Base-by-base conservation (phyloP, 2,888 invertebrate species). In the Drymonia ruficornis region DNA sequence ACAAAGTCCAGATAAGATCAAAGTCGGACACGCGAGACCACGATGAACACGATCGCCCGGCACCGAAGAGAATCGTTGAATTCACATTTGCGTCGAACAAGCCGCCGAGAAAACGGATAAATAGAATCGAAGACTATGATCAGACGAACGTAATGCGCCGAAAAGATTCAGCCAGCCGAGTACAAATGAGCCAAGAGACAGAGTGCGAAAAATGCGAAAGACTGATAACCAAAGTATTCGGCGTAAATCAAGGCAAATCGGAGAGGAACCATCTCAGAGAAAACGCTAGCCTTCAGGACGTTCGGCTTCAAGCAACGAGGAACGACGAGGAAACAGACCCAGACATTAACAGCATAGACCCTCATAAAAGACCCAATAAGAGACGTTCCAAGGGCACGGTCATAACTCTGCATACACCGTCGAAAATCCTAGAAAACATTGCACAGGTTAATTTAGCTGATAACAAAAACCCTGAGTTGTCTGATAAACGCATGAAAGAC, bases 211-310 rank as follows among this genome's bases (percentile, higher is more conserved):
- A 65, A 61, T 72, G 74, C 45, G 57, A 66, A 28, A 65, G 50
- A 55, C 38, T 74, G 7, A 70, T 74, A 42, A 59, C 65, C 0
- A 31, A 73, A 56, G 62, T 67, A 11, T 76, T 78, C 55, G 72
- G 70, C 0, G 55, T 50, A 16, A 18, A 60, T 2, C 13, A 23
- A 0, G 40, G 16, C 2, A 23, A 8, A 15, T 13, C n/a, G 1
- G 19, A 43, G 8, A n/a, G 13, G 8, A 11, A 45, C 0, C 12
- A 28, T 1, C 8, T 28, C 12, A 6, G 18, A 16, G 43, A 43
- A 6, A 28, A n/a, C 8, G 1, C n/a, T 12, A 45, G 1, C 8
- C 28, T 45, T n/a, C 28, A 45, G n/a, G 45, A 45, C 15, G 18
- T 45, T 7, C 23, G 45, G 2, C 15, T 9, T 9, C 45, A 45